Evolutionary conservation across 2,888 invertebrate genomes (phyloP).

Genomic region (Glaucopsyche alexis): DNA sequence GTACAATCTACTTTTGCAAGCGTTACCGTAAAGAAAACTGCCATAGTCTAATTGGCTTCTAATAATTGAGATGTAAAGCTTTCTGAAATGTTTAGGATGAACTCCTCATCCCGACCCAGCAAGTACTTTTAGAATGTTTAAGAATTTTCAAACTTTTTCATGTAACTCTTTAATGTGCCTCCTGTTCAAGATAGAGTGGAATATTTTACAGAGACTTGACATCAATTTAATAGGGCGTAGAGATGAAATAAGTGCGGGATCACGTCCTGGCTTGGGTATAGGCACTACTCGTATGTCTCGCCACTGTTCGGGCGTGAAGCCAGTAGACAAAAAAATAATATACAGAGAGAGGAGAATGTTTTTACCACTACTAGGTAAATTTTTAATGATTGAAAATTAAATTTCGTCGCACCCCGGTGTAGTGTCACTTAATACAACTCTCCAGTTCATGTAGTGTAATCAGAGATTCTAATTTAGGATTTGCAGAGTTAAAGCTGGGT

Average conservation of each 20-base stretch:
- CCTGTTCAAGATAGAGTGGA: too few relatives aligned
- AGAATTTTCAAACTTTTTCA: neutral
- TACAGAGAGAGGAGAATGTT: neutral
- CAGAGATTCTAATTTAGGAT: neutral
- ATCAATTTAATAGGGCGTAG: neutral
- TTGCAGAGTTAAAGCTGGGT: neutral
- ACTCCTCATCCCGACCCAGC: neutral
- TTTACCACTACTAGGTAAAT: neutral
- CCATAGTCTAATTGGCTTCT: neutral
- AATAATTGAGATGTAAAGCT: neutral
- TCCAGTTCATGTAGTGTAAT: neutral
- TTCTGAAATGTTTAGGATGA: neutral
- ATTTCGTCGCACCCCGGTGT: neutral
- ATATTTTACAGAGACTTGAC: too few relatives aligned
- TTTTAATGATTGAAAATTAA: neutral
- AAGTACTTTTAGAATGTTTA: neutral
- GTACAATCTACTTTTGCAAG: neutral
- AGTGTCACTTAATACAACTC: neutral
- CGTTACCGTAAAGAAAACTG: neutral
- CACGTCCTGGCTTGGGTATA: neutral
- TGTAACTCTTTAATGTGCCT: neutral
- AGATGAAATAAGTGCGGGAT: neutral
- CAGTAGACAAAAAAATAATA: neutral
- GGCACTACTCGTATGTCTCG: neutral
- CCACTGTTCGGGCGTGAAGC: neutral